A percentile compares a stretch with the other conserved stretches of the same genome.
Evolutionary conservation across 2,113 vertebrate genomes (phyloP).

Genomic region (Festucalex cinctus): DNA sequence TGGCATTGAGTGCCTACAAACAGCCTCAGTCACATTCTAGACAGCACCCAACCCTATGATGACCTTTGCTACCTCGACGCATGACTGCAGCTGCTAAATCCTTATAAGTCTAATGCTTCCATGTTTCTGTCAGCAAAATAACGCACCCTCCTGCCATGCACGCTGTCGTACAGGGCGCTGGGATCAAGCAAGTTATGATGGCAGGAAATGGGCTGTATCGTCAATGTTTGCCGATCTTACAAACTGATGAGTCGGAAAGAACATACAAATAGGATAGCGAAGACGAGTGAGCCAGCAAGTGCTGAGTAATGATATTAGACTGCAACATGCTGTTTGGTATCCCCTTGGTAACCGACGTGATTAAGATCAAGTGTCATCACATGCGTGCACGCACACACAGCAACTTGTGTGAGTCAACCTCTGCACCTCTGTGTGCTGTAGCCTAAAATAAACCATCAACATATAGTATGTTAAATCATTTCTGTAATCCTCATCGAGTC

Average conservation of each 20-base stretch:
- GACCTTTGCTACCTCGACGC: conserved; percentile 14
- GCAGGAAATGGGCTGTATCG: conserved; percentile 12
- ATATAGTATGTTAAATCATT: neutral
- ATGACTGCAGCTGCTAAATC: conserved; percentile 33
- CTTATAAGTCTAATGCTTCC: conserved; percentile 28
- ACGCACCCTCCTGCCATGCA: neutral
- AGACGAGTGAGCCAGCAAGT: conserved; percentile 17
- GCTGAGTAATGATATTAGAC: conserved; percentile 26
- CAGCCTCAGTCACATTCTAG: conserved; percentile 4
- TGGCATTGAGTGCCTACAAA: too few species aligned
- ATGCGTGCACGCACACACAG: neutral
- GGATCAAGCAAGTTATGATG: conserved; percentile 18
- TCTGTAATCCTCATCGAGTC: neutral
- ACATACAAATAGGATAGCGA: conserved; percentile 10
- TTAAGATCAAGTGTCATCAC: conserved; percentile 39
- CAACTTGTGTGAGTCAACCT: neutral
- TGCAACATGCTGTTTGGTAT: conserved; percentile 33
- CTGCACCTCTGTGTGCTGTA: neutral
- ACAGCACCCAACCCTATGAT: neutral
- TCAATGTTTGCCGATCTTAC: neutral
- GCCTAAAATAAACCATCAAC: conserved; percentile 5
- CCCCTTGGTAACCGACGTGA: conserved; percentile 35
- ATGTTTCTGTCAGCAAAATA: conserved; percentile 26
- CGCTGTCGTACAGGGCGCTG: neutral
- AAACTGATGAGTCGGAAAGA: conserved; percentile 6